Evolutionary conservation across 2,888 invertebrate genomes (phyloP).

Genomic region (Caenorhabditis sulstoni): DNA sequence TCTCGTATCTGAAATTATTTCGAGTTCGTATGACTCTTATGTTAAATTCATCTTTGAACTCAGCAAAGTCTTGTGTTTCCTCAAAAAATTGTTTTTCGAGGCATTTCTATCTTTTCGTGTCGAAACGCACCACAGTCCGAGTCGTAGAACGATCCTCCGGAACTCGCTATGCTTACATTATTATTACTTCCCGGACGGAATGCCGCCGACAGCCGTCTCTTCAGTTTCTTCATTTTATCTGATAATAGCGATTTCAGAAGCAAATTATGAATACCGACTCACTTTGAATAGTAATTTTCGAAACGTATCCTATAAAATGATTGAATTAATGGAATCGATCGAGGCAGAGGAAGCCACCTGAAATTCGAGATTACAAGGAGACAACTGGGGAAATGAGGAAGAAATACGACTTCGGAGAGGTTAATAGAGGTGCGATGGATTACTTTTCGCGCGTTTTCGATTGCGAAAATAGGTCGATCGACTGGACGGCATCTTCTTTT

Average conservation of each 20-base stretch:
- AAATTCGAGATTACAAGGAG: slow-evolving; percentile 6
- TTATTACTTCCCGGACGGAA: slow-evolving; percentile 65
- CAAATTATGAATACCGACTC: background rate
- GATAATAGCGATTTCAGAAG: background rate
- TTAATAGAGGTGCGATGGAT: slow-evolving; percentile 20
- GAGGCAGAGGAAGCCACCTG: slow-evolving; percentile 28
- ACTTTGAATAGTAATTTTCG: slow-evolving; percentile 19
- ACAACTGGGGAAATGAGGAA: background rate
- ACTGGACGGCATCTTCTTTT: background rate
- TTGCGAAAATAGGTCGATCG: slow-evolving; percentile 22
- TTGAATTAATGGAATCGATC: slow-evolving; percentile 3
- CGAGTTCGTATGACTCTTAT: no score
- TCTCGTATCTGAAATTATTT: slow-evolving; percentile 42
- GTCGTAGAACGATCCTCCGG: slow-evolving; percentile 55
- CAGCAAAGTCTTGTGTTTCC: background rate
- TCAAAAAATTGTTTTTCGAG: no score
- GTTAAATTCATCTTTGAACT: no score
- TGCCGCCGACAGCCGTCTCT: slow-evolving; percentile 72
- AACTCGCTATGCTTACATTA: slow-evolving; percentile 57
- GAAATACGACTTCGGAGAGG: background rate
- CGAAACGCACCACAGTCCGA: slow-evolving; percentile 52
- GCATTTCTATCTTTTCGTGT: no score
- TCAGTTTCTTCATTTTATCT: slow-evolving; percentile 73
- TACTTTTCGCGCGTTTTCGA: slow-evolving; percentile 28
- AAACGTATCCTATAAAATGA: slow-evolving; percentile 45